Conservation (phyloP, 2,797 vertebrate species). For the Liparis tanakae region DNA sequence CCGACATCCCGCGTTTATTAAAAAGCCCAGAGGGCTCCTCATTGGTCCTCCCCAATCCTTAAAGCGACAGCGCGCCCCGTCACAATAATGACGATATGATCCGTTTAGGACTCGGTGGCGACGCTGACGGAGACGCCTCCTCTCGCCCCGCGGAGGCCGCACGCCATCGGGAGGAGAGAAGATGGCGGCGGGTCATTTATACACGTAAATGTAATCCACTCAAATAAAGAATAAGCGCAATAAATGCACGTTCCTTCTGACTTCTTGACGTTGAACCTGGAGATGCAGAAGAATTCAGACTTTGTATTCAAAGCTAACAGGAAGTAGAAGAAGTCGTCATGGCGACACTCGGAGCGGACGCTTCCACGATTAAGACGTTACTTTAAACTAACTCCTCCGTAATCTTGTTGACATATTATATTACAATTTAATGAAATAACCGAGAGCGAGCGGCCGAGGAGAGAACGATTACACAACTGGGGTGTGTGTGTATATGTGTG, state of each 20-base stretch:
- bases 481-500: conserved; percentile 33
- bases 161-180: too few species aligned
- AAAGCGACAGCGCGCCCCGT: neutral
- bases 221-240: neutral
- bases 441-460: conserved; percentile 28
- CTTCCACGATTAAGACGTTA: conserved; percentile 28
- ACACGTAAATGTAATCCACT: neutral
- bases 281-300: neutral
- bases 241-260: neutral
- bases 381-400: conserved; percentile 3
- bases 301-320: neutral
- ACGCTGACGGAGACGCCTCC: too few species aligned
- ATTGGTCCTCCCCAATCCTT: neutral
- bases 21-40: neutral
- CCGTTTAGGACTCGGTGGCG: neutral
- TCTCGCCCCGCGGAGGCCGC: too few species aligned
- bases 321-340: conserved; percentile 8
- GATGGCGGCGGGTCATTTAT: too few species aligned
- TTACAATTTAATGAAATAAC: conserved; percentile 58
- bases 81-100: neutral
- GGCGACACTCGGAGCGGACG: conserved; percentile 14
- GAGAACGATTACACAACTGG: conserved; percentile 15
- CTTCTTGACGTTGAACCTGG: neutral
- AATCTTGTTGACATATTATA: conserved; percentile 33
- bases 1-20: too few species aligned